These are phyloP conservation scores for Aphaenogaster floridana DNA, from an alignment of 1,140 invertebrate genomes.

Conservation along the genomic window DNA sequence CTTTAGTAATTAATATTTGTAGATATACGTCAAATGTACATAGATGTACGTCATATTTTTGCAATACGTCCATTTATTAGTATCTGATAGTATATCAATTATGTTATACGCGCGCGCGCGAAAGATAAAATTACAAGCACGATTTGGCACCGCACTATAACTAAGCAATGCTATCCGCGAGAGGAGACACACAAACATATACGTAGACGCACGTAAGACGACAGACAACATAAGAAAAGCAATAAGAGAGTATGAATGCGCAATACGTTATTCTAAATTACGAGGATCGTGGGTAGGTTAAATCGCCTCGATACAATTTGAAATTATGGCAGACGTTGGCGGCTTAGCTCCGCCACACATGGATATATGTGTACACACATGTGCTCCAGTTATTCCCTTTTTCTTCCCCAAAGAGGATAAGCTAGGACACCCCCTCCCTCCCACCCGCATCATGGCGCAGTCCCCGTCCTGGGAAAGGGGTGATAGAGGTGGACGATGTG, in stretches of 20 bases:
- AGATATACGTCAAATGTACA: no score
- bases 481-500: constrained; percentile 23
- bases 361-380: constrained; percentile 23
- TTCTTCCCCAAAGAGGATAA: constrained; percentile 9
- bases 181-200: background rate
- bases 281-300: constrained; percentile 41
- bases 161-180: background rate
- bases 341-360: constrained; percentile 21
- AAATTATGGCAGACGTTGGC: constrained; percentile 59
- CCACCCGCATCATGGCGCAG: no score
- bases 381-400: constrained; percentile 34
- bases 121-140: background rate
- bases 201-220: background rate
- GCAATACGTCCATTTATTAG: background rate
- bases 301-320: constrained; percentile 65
- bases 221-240: constrained; percentile 31
- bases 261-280: constrained; percentile 58
- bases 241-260: constrained; percentile 26
- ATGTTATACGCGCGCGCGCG: background rate
- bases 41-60: background rate
- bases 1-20: background rate
- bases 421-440: constrained; percentile 5
- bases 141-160: background rate
- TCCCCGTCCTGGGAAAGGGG: background rate
- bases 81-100: background rate